Evolutionary conservation across 2,113 vertebrate species (phyloP).

Genomic region (Macheiramphus alcinus): DNA sequence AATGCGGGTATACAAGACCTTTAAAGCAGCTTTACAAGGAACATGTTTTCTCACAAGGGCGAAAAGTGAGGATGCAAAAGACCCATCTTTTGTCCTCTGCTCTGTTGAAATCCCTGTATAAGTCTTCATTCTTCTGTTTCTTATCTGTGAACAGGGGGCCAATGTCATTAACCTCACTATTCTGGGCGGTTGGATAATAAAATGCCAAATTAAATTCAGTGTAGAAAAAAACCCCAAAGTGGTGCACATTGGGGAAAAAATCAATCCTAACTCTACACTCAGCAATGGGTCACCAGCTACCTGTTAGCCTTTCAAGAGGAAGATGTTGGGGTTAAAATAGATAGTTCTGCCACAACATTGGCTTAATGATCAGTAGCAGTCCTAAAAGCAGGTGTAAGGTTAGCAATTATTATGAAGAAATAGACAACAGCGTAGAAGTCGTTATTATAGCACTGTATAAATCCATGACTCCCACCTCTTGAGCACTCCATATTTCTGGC

Average conservation of each 20-base stretch:
- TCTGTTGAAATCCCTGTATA: neutral
- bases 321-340: neutral
- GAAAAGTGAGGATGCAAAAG: neutral
- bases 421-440: neutral
- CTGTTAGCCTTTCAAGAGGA: neutral
- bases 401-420: neutral
- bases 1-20: accelerated
- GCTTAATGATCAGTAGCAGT: neutral
- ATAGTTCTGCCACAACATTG: neutral
- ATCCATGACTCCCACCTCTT: neutral
- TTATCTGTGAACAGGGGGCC: neutral
- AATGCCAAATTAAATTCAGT: neutral
- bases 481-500: neutral
- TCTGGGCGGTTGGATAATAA: neutral
- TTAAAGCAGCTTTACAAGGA: neutral
- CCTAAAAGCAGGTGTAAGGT: neutral
- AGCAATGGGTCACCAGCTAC: neutral
- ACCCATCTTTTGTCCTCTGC: neutral
- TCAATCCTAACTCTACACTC: neutral
- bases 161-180: neutral
- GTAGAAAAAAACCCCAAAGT: neutral
- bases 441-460: neutral
- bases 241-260: neutral
- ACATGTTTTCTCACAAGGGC: neutral
- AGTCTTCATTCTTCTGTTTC: neutral